phyloP scores from a whole-genome alignment of 1,140 invertebrate genomes.

The Drosophila jambulina region DNA sequence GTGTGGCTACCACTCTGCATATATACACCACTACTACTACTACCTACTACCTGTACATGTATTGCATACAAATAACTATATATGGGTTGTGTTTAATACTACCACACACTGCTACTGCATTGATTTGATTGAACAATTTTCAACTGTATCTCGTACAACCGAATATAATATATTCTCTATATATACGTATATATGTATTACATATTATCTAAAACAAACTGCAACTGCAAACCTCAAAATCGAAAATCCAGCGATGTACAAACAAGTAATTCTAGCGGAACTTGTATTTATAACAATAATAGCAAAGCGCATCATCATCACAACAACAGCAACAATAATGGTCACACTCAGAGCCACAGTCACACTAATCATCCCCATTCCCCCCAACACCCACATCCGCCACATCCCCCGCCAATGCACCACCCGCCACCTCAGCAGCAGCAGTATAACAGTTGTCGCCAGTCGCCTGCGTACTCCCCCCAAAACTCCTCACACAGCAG shows the following conservation, averaged over 20 bases:
- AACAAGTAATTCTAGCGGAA: slow-evolving; percentile 85
- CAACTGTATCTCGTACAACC: slow-evolving; percentile 82
- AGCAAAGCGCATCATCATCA: slow-evolving; percentile 77
- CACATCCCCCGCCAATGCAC: slow-evolving; percentile 10
- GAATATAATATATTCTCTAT: slow-evolving; percentile 75
- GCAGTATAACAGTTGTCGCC: no score
- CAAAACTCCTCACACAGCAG: slow-evolving; percentile 39
- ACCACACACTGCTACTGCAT: slow-evolving; percentile 84
- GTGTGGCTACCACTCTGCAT: slow-evolving; percentile 82
- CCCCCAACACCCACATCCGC: slow-evolving; percentile 32
- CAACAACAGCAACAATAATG: slow-evolving; percentile 69
- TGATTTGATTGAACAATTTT: slow-evolving; percentile 83
- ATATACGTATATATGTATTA: slow-evolving; percentile 78
- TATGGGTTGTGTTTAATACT: slow-evolving; percentile 85
- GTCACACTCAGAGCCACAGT: slow-evolving; percentile 68
- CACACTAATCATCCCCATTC: slow-evolving; percentile 34
- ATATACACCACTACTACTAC: slow-evolving; percentile 79
- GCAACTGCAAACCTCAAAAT: slow-evolving; percentile 65
- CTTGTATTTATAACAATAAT: slow-evolving; percentile 84
- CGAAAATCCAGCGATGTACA: slow-evolving; percentile 85
- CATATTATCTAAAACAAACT: slow-evolving; percentile 76
- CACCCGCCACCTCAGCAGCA: slow-evolving; percentile 19
- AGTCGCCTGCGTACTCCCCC: no score
- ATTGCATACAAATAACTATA: slow-evolving; percentile 85
- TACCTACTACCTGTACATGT: slow-evolving; percentile 84